A percentile compares a stretch with the other conserved stretches of the same genome.
phyloP scores from a whole-genome alignment of 1,140 invertebrate genomes.

The Watersipora subatra region DNA sequence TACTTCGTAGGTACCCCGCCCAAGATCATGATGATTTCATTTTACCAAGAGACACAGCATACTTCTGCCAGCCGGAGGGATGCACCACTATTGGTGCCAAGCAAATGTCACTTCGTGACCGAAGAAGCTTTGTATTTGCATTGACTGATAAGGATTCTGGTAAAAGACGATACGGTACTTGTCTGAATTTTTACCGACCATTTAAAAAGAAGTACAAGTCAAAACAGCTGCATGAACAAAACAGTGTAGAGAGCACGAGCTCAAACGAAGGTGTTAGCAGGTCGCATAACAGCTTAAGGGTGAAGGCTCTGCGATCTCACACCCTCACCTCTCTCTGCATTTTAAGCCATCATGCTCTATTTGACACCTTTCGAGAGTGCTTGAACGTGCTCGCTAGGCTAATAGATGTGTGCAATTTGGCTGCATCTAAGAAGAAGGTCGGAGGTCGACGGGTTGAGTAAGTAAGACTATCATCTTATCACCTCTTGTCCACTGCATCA shows the following conservation, averaged over 20 bases:
- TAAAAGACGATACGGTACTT: conserved; percentile 65
- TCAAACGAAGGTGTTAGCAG: not conserved
- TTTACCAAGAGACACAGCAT: conserved; percentile 90
- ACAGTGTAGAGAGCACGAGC: not conserved
- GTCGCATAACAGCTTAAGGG: not conserved
- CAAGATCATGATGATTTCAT: conserved; percentile 93
- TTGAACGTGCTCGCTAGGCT: conserved; percentile 84
- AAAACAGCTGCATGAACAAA: conserved; percentile 13
- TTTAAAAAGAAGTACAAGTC: conserved; percentile 51
- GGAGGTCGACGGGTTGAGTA: too few relatives aligned
- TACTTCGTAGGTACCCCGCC: conserved; percentile 71
- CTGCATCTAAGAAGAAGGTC: too few relatives aligned
- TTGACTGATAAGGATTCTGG: conserved; percentile 98
- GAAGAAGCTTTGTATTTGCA: conserved; percentile 93
- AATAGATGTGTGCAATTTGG: conserved; percentile 93
- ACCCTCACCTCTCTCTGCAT: conserved; percentile 92
- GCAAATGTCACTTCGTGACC: conserved; percentile 55
- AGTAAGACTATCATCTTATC: too few relatives aligned
- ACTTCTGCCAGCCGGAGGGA: conserved; percentile 98
- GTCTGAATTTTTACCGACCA: conserved; percentile 93
- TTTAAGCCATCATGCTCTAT: conserved; percentile 97
- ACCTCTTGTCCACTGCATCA: too few relatives aligned
- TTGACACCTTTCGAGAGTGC: conserved; percentile 92
- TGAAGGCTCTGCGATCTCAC: conserved; percentile 42
- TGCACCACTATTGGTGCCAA: conserved; percentile 77